Evolutionary conservation across 2,113 vertebrate genomes (phyloP).

Genomic region (Elephantulus edwardii): DNA sequence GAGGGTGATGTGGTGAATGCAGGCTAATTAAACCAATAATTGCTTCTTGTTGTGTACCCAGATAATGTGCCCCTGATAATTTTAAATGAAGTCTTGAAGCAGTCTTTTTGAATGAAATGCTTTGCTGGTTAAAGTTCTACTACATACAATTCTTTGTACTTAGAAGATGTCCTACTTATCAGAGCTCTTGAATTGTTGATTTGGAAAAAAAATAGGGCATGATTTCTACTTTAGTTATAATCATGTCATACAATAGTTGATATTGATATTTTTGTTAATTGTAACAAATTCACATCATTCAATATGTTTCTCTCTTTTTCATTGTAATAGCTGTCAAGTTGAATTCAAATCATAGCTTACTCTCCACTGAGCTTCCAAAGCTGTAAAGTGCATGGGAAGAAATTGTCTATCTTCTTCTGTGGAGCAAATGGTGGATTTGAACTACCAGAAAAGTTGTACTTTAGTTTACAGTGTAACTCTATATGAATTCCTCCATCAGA

Average conservation of each 20-base stretch:
- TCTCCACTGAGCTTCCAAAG: too few species aligned
- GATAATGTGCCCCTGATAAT: constrained; percentile 89
- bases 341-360: too few species aligned
- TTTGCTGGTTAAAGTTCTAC: constrained; percentile 79
- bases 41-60: constrained; percentile 87
- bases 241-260: background rate
- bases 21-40: constrained; percentile 91
- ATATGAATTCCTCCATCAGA: too few species aligned
- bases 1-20: constrained; percentile 83
- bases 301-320: too few species aligned
- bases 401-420: too few species aligned
- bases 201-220: constrained; percentile 31
- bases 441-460: too few species aligned
- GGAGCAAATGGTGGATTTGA: too few species aligned
- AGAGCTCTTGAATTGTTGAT: constrained; percentile 54
- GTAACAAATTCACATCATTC: background rate
- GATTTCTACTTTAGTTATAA: background rate
- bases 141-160: constrained; percentile 46
- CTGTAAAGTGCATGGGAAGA: too few species aligned
- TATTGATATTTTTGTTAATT: constrained; percentile 43
- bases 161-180: constrained; percentile 82
- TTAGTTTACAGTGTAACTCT: too few species aligned
- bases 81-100: constrained; percentile 86
- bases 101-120: constrained; percentile 81
- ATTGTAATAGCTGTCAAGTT: too few species aligned